Evolutionary conservation across 2,797 vertebrate genomes (phyloP).

Genomic region (Carcharodon carcharias): DNA sequence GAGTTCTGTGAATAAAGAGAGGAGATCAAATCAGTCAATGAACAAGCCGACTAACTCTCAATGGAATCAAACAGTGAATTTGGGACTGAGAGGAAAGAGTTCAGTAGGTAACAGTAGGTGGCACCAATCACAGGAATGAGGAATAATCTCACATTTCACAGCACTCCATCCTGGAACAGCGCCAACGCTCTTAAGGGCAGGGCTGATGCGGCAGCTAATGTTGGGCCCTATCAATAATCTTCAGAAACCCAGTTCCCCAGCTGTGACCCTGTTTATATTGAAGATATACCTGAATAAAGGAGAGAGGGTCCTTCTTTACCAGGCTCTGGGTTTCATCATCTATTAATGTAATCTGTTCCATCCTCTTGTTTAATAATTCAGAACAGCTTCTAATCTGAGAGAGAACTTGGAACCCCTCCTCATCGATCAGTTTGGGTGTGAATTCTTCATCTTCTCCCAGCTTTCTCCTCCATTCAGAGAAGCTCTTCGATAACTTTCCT

Average conservation of each 20-base stretch:
- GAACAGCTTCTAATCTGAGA: background rate
- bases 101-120: background rate
- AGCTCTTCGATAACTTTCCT: background rate
- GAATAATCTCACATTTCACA: background rate
- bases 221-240: background rate
- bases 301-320: background rate
- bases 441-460: background rate
- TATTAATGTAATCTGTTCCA: background rate
- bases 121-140: background rate
- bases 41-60: too few species aligned
- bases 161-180: background rate
- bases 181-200: background rate
- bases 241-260: background rate
- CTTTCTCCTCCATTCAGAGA: constrained; percentile 11
- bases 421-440: background rate
- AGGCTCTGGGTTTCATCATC: background rate
- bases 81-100: background rate
- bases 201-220: background rate
- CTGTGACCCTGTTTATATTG: background rate
- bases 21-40: background rate
- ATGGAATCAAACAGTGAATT: background rate
- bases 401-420: background rate
- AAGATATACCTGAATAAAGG: background rate
- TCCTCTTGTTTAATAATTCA: background rate
- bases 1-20: constrained; percentile 2